These are phyloP conservation scores for Notospermus geniculatus DNA, from an alignment of 1,140 invertebrate genomes.

Conservation along the genomic window DNA sequence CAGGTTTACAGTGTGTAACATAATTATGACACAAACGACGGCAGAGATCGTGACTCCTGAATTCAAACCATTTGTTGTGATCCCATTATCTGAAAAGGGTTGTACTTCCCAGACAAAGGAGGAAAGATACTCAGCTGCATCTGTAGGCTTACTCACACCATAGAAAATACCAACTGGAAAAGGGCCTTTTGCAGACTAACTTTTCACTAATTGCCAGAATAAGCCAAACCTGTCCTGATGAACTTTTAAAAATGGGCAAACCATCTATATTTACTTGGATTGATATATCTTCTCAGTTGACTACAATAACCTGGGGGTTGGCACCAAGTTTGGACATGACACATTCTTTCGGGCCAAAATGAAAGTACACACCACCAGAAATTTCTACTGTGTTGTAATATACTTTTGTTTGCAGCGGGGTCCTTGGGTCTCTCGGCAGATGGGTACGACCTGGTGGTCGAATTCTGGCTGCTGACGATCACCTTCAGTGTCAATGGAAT, in stretches of 20 bases:
- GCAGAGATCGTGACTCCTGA: conserved; percentile 25
- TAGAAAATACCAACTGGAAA: background rate
- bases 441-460: no score
- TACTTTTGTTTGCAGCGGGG: no score
- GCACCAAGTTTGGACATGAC: background rate
- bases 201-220: no score
- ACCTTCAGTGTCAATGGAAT: no score
- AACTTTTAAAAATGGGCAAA: conserved; percentile 7
- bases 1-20: no score
- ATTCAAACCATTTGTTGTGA: conserved; percentile 14
- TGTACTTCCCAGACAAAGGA: background rate
- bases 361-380: background rate
- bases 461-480: no score
- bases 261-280: conserved; percentile 9
- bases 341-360: background rate
- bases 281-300: background rate
- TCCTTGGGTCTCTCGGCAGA: no score
- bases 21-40: conserved; percentile 49
- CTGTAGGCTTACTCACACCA: background rate
- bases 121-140: background rate
- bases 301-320: background rate
- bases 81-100: background rate
- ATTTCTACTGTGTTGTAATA: no score
- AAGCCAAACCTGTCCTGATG: background rate
- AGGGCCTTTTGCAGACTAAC: no score